These are phyloP conservation scores for Ectropis grisescens DNA, from an alignment of 1,140 invertebrate species.

Conservation along the genomic window DNA sequence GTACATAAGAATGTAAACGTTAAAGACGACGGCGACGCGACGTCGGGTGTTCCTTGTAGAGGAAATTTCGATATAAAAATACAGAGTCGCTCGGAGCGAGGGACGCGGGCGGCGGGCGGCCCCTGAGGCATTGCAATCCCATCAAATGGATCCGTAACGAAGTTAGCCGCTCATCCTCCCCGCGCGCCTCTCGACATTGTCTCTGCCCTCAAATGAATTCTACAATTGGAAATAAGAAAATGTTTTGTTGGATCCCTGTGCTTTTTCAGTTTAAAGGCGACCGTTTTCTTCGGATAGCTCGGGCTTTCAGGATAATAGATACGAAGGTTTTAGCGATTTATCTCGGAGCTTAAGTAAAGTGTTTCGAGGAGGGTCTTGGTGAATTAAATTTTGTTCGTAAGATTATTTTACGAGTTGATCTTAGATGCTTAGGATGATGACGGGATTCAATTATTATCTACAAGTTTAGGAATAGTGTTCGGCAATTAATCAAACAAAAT, in stretches of 20 bases:
- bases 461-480: too few species aligned
- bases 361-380: slow-evolving; percentile 8
- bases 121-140: slow-evolving; percentile 68
- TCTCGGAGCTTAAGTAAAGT: slow-evolving; percentile 13
- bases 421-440: too few species aligned
- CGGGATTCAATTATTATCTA: too few species aligned
- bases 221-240: slow-evolving; percentile 70
- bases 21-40: slow-evolving; percentile 46
- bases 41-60: slow-evolving; percentile 36
- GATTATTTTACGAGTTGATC: too few species aligned
- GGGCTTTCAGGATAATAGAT: slow-evolving; percentile 17
- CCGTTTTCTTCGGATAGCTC: slow-evolving; percentile 47
- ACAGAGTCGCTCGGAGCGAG: slow-evolving; percentile 37
- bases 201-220: slow-evolving; percentile 69
- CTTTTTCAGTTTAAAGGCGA: slow-evolving; percentile 61
- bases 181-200: slow-evolving; percentile 58
- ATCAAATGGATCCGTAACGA: slow-evolving; percentile 67
- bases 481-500: too few species aligned
- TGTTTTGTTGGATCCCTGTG: slow-evolving; percentile 63
- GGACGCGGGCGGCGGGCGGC: slow-evolving; percentile 26
- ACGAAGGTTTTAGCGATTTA: slow-evolving; percentile 16
- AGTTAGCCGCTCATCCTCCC: slow-evolving; percentile 67
- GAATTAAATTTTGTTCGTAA: too few species aligned
- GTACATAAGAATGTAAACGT: slow-evolving; percentile 63
- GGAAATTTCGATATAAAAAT: slow-evolving; percentile 49